Evolutionary conservation across 1,140 invertebrate species (phyloP), one percentile per base, ranked within the genome.

Genomic region (Oedothorax gibbosus): DNA sequence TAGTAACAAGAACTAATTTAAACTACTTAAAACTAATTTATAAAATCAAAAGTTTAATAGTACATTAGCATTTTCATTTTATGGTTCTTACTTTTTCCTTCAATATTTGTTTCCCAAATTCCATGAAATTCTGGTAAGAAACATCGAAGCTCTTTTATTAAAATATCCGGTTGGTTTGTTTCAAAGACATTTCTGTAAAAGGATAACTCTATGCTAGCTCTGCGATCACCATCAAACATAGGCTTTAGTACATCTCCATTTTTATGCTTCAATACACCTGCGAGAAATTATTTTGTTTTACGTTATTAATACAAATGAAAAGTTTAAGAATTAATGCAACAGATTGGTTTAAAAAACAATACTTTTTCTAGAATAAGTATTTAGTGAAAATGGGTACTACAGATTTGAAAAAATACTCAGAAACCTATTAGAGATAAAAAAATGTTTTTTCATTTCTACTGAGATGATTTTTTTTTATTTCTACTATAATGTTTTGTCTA

Each of bases 231-330:
- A 57, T 81, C 57, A 60, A 53, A 21, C 2, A 87, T 14, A 53
- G 86, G 86, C 11, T 87, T 87, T 12, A 87, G 62, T 4, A 87
- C 49, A 54, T 65, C 54, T 21, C 86, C 86, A 77, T 86, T 73
- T 50, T 87, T 68, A 71, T 86, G 78, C 21, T 77, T 75, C 15
- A 87, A 50, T 12, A 87, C 21, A 73, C 77, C 85, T 85, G 9
- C 12, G 20, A n/a, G 20, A 18, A 72, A 66, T 54, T 53, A 54
- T 12, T 18, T 35, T n/a, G n/a, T n/a, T n/a, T n/a, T n/a, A n/a
- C n/a, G n/a, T n/a, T n/a, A n/a, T n/a, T 35, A 35, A 71, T n/a
- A 20, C 8, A 53, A 53, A n/a, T 8, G 50, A 51, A 50, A 0
- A 3, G 11, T 5, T n/a, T 14, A 60, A n/a, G 4, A 11, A 60